These are phyloP conservation scores for Trichogramma dendrolimi DNA, from an alignment of 2,888 invertebrate genomes.

Conservation along the genomic window DNA sequence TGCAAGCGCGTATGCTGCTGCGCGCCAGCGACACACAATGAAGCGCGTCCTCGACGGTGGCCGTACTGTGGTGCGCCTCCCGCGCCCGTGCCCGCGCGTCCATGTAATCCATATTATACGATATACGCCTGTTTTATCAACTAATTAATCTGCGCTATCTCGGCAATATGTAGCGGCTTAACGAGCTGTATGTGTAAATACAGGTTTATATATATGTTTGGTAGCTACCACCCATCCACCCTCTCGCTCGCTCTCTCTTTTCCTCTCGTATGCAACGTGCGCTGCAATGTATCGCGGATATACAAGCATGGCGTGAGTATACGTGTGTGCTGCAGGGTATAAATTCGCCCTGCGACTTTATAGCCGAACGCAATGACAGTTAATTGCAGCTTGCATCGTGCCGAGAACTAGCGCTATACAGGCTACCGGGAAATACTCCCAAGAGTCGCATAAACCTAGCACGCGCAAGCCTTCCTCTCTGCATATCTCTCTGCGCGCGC, in stretches of 20 bases:
- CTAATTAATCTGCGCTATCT: conserved; percentile 28
- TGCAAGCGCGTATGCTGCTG: too few relatives aligned
- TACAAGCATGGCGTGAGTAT: conserved; percentile 4
- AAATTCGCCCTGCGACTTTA: conserved; percentile 26
- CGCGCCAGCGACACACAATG: too few relatives aligned
- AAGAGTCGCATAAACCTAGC: conserved; percentile 23
- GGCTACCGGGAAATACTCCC: conserved; percentile 11
- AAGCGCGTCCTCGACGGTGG: too few relatives aligned
- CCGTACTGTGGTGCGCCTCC: too few relatives aligned
- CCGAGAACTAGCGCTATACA: conserved; percentile 6
- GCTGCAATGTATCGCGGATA: too few relatives aligned
- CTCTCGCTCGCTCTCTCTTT: conserved; percentile 9
- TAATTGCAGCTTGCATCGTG: conserved; percentile 19
- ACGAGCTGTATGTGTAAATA: conserved; percentile 9
- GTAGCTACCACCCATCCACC: not conserved
- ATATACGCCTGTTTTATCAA: conserved; percentile 23
- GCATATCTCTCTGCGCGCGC: not conserved
- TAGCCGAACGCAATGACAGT: conserved; percentile 27
- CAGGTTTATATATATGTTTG: not conserved
- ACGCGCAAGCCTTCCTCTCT: not conserved
- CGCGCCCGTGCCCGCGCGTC: too few relatives aligned
- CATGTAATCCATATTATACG: too few relatives aligned
- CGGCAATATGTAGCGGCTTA: conserved; percentile 21
- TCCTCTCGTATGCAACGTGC: not conserved
- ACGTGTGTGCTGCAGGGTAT: conserved; percentile 13